Base-by-base conservation (phyloP, 2,113 vertebrate genomes). In the Ceyx cyanopectus region DNA sequence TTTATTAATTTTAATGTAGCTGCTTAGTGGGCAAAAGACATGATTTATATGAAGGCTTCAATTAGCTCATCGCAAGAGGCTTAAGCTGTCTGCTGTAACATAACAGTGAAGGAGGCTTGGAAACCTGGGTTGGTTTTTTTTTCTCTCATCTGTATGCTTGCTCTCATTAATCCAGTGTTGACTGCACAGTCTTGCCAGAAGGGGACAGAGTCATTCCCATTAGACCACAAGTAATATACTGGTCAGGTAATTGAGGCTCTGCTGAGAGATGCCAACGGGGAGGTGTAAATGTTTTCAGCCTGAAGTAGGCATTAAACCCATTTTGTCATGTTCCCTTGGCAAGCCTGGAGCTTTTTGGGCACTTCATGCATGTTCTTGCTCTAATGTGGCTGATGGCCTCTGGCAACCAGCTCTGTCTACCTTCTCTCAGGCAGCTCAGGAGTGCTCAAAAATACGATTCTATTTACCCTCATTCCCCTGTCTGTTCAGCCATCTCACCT, bases 1-100 rank as follows among this genome's bases (percentile, higher is more conserved):
- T 93, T 96, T 87, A 80, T 83, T 81, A 78, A 91, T 95, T 87
- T 89, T 83, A 94, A 90, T 82, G 74, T 45, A 66, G n/a, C 58
- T 91, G 57, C 81, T 91, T 85, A 82, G 61, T 45, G 29, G 43
- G 57, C 5, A 57, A 78, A 76, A 90, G 76, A 54, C 68, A 50
- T 72, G 65, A 90, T 85, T 95, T 90, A 89, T 90, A n/a, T 32
- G 70, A 74, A 87, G 40, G 27, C 29, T 19, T 5, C 48, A 69
- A 21, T 83, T 73, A 83, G 63, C 70, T 89, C 61, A 45, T 45
- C 3, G 9, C 37, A 81, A 40, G 53, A 69, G 15, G 18, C 37
- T 89, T 67, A 78, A 78, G 15, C 56, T 82, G 17, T 73, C 34
- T 43, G 29, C 21, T 43, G 41, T 75, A 61, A 37, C 17, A 29